Base-by-base conservation (phyloP, 2,888 invertebrate genomes). In the Caenorhabditis auriculariae region DNA sequence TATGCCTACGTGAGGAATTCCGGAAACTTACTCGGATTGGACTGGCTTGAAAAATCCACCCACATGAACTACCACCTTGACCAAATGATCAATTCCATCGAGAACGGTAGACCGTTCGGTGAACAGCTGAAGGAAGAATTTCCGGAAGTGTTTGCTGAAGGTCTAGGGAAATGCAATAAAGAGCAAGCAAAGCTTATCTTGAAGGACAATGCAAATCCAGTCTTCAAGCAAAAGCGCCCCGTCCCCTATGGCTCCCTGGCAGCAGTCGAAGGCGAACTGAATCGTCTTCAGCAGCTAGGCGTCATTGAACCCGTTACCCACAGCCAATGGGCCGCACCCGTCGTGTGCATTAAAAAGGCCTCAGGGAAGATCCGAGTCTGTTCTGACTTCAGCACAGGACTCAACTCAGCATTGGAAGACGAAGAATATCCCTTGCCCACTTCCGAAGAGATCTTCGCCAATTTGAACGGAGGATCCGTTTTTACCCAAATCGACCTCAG, bases 401-500 rank as follows among this genome's bases (percentile, higher is more conserved):
- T 72, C 9, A 76, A 76, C 52, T 46, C 26, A 4, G 47, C 47
- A 0, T 28, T 74, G 0, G 58, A 51, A n/a, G 38, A 65, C 1
- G 28, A 74, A 24, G 42, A 60, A 9, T 60, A 75, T 41, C 75
- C 75, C 7, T 21, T 76, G 9, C 75, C 75, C 0, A 41, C 35
- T 0, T 48, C 63, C 4, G 73, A 76, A 6, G 60, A 69, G 21
- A 42, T 75, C 5, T 67, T 63, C 49, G 29, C 41, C 4, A 41
- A 28, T 15, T 39, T 75, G 2, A 66, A 60, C 37, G 72, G 69
- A 24, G 62, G 64, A 3, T 27, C 5, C 19, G 6, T 38, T 9
- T 76, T 73, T 47, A 54, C 64, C 0, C 54, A 63, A 26, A 32
- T 75, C 17, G 75, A 76, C 35, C 42, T 75, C 17, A 38, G 48